These are phyloP conservation scores for Heliopora coerulea DNA, from an alignment of 92 coral and sea anemone genomes.

Conservation along the genomic window DNA sequence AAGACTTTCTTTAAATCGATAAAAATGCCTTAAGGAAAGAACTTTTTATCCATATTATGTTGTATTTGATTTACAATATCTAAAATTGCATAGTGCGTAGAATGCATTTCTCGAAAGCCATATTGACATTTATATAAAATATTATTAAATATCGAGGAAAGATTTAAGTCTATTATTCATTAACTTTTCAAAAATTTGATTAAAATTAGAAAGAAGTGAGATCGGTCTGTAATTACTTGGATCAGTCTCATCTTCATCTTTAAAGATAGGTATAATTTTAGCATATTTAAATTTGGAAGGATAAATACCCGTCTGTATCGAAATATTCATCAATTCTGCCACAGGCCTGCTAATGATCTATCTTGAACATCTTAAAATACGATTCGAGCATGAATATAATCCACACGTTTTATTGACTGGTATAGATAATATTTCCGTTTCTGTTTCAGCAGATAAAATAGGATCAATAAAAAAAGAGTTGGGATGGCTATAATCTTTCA, in stretches of 20 bases:
- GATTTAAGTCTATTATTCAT: slow-evolving; percentile 40
- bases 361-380: slow-evolving; percentile 46
- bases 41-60: slow-evolving; percentile 26
- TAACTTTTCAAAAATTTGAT: slow-evolving; percentile 50
- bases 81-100: slow-evolving; percentile 43
- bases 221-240: slow-evolving; percentile 60
- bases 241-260: slow-evolving; percentile 48
- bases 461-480: slow-evolving; percentile 37
- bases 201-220: slow-evolving; percentile 50
- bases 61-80: slow-evolving; percentile 41
- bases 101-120: slow-evolving; percentile 43
- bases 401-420: slow-evolving; percentile 50
- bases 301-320: slow-evolving; percentile 40
- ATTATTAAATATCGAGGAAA: slow-evolving; percentile 39
- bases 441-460: slow-evolving; percentile 37
- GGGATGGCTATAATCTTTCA: slow-evolving; percentile 1
- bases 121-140: slow-evolving; percentile 29
- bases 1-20: slow-evolving; percentile 46
- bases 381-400: slow-evolving; percentile 43
- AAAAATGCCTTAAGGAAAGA: slow-evolving; percentile 42
- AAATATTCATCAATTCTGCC: slow-evolving; percentile 37
- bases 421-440: no score
- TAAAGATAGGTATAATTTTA: slow-evolving; percentile 51
- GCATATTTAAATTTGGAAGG: slow-evolving; percentile 53
- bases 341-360: slow-evolving; percentile 44